These are phyloP conservation scores for Stenodera caucasica DNA, from an alignment of 2,888 invertebrate species.

Conservation along the genomic window DNA sequence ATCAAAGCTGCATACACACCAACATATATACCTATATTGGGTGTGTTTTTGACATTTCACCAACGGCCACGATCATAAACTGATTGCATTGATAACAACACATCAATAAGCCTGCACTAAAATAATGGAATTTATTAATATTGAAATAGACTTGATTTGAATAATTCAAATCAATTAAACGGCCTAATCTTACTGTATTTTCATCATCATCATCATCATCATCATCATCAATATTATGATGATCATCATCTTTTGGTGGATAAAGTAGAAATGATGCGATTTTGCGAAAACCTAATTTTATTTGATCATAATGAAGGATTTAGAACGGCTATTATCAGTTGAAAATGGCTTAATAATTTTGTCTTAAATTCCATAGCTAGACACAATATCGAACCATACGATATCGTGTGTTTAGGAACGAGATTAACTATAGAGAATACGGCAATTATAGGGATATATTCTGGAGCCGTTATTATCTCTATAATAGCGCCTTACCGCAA, in stretches of 20 bases:
- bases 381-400: conserved; percentile 31
- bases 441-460: conserved; percentile 50
- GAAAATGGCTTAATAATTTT: conserved; percentile 2
- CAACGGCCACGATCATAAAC: conserved; percentile 19
- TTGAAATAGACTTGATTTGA: conserved; percentile 30
- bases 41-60: conserved; percentile 45
- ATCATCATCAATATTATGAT: no score
- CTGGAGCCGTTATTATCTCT: conserved; percentile 48
- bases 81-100: conserved; percentile 36
- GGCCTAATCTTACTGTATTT: no score
- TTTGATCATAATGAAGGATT: neutral
- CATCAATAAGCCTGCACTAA: conserved; percentile 41
- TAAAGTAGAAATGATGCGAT: conserved; percentile 26
- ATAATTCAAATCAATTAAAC: conserved; percentile 40
- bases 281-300: neutral
- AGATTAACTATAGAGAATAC: conserved; percentile 42
- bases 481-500: conserved; percentile 44
- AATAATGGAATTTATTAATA: conserved; percentile 48
- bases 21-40: conserved; percentile 13
- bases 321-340: neutral
- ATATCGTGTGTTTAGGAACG: conserved; percentile 37
- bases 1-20: conserved; percentile 45
- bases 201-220: no score
- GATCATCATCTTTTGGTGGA: conserved; percentile 20
- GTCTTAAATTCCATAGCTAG: conserved; percentile 1